These are phyloP conservation scores for Alloplasta piceator DNA, from an alignment of 2,888 invertebrate genomes.

Conservation along the genomic window DNA sequence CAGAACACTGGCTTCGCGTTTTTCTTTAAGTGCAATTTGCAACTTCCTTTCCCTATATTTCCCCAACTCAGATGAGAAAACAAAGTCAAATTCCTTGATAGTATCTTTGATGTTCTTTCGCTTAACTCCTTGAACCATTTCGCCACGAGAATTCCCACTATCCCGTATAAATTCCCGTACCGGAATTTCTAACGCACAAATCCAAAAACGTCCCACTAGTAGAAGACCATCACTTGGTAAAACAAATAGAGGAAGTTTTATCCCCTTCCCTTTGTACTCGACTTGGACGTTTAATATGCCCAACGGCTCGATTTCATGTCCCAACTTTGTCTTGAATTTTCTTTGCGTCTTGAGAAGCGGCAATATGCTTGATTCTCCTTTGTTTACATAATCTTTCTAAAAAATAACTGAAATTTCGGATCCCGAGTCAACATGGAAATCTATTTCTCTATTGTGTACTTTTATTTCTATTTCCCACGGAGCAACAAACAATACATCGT, in stretches of 20 bases:
- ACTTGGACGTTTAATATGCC: slow-evolving; percentile 1
- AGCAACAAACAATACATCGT: background rate
- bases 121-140: background rate
- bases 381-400: background rate
- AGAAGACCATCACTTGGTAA: slow-evolving; percentile 7
- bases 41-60: slow-evolving; percentile 46
- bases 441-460: slow-evolving; percentile 3
- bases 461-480: slow-evolving; percentile 14
- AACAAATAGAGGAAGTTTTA: background rate
- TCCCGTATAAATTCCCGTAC: background rate
- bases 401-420: slow-evolving; percentile 16
- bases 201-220: slow-evolving; percentile 16
- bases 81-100: slow-evolving; percentile 22
- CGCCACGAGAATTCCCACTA: background rate
- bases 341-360: background rate
- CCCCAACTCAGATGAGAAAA: slow-evolving; percentile 34
- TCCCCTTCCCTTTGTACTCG: background rate
- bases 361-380: background rate
- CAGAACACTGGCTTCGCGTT: too few relatives aligned
- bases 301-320: slow-evolving; percentile 2
- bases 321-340: slow-evolving; percentile 7
- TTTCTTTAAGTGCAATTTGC: slow-evolving; percentile 53
- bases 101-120: background rate
- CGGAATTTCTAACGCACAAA: slow-evolving; percentile 8
- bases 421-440: background rate